These are phyloP conservation scores for Florisuga fusca DNA, from an alignment of 2,797 vertebrate species.

Conservation along the genomic window DNA sequence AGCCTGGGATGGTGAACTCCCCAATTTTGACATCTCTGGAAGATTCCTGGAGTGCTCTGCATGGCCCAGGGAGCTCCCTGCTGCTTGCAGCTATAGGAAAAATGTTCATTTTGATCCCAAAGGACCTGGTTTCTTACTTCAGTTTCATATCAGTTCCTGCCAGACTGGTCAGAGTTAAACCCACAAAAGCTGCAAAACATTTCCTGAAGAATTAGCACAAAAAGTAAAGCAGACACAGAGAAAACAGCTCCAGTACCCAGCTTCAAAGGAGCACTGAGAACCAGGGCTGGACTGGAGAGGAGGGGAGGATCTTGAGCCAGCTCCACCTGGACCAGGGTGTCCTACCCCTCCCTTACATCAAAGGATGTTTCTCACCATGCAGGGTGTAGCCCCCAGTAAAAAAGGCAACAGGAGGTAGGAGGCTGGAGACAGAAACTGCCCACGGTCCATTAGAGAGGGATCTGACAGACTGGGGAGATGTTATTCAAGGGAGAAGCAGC, in stretches of 20 bases:
- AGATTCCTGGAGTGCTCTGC: background rate
- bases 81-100: background rate
- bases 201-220: background rate
- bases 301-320: background rate
- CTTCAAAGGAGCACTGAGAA: background rate
- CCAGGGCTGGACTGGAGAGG: fast-evolving
- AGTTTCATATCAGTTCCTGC: background rate
- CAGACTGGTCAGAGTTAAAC: background rate
- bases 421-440: background rate
- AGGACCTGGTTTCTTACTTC: background rate
- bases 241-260: background rate
- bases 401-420: background rate
- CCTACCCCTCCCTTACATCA: background rate
- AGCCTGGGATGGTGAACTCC: background rate
- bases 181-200: background rate
- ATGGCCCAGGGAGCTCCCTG: background rate
- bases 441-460: background rate
- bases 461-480: fast-evolving
- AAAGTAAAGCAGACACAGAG: background rate
- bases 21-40: fast-evolving
- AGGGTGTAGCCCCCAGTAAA: background rate
- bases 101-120: background rate
- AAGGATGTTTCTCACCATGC: background rate
- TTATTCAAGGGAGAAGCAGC: background rate
- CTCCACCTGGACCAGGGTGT: background rate